These are phyloP conservation scores for Heliconius aoede DNA, from an alignment of 2,888 invertebrate species.

Conservation along the genomic window DNA sequence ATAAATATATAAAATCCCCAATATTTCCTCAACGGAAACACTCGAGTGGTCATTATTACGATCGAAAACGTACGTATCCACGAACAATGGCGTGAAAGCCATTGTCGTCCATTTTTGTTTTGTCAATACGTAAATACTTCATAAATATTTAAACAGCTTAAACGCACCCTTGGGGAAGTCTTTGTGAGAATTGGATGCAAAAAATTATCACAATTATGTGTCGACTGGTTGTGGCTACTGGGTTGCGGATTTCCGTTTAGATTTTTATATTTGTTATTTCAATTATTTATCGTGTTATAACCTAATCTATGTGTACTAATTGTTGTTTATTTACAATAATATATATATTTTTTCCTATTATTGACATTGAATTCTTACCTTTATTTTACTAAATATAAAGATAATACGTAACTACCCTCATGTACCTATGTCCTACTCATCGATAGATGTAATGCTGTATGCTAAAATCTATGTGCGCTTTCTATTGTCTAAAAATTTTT, in stretches of 20 bases:
- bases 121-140: conserved; percentile 77
- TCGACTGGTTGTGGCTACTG: conserved; percentile 42
- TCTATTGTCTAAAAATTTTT: too few relatives aligned
- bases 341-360: neutral
- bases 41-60: conserved; percentile 71
- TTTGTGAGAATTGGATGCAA: conserved; percentile 48
- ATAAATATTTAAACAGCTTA: conserved; percentile 79
- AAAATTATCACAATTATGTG: conserved; percentile 41
- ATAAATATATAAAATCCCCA: conserved; percentile 25
- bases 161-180: conserved; percentile 62
- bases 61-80: conserved; percentile 55
- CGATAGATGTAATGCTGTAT: too few relatives aligned
- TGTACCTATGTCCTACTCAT: too few relatives aligned
- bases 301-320: neutral
- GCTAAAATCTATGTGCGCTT: too few relatives aligned
- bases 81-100: conserved; percentile 61
- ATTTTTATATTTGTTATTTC: conserved; percentile 11
- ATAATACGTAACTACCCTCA: too few relatives aligned
- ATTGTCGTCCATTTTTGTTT: conserved; percentile 75
- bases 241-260: conserved; percentile 44
- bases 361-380: too few relatives aligned
- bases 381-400: too few relatives aligned
- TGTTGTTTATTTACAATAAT: neutral
- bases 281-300: neutral
- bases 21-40: conserved; percentile 60